Evolutionary conservation across 2,113 vertebrate genomes (phyloP), one percentile per base, ranked within the genome.

Genomic region (Mastomys natalensis): DNA sequence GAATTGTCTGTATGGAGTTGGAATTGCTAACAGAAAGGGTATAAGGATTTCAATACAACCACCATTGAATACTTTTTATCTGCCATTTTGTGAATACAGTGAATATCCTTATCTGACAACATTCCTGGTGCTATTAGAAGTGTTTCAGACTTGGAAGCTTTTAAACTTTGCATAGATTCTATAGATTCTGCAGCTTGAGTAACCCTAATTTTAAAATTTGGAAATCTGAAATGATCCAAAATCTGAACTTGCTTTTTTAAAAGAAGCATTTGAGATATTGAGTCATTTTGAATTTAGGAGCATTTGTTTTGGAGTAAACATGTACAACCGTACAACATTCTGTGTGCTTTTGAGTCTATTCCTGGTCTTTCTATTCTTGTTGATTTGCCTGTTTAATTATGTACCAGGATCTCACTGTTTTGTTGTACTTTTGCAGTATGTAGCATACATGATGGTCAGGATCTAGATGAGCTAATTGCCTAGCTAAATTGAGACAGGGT

Each of bases 341-440:
- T 93, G 24, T 90, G 53, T 68, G 66, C 72, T 43, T 87, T 90
- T 91, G 76, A 86, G 92, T 95, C 24, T 55, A 2, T 93, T 92
- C 92, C 31, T 89, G 21, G 15, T 26, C 78, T 87, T 97, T 51
- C 76, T 22, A 92, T 94, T 51, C 48, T 68, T 90, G 0, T 88
- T 93, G 87, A 89, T 91, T 89, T 95, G n/a, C 62, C 72, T 94
- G 43, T 64, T 9, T 95, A 43, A 64, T 76, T 80, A 62, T 64
- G 13, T 21, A 24, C 60, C n/a, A 66, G 26, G 89, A 77, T 80
- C 43, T 80, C 40, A 78, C n/a, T 94, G n/a, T 73, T 92, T 91
- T 97, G 45, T n/a, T 78, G 5, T 64, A 31, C 62, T 94, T 95
- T 82, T 84, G 37, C 17, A 89, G 11, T 87, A 43, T 87, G n/a